phyloP scores from a whole-genome alignment of 2,113 vertebrate species.

The Daubentonia madagascariensis region DNA sequence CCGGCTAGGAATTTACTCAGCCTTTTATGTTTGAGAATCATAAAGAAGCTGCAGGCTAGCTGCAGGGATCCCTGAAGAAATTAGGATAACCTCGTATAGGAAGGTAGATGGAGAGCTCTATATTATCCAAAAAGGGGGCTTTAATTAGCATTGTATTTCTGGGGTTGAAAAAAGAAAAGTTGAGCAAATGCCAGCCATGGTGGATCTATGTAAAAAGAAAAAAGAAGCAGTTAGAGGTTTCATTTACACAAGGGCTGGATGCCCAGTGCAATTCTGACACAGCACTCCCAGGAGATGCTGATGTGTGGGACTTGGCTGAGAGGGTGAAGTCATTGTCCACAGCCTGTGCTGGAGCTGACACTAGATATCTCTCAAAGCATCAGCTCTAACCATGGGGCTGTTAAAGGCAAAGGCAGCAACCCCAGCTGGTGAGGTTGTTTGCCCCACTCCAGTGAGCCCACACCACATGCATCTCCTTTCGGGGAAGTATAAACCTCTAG shows the following conservation, averaged over 20 bases:
- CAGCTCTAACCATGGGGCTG: background rate
- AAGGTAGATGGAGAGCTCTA: background rate
- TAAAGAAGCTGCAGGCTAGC: background rate
- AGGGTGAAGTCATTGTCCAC: background rate
- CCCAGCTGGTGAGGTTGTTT: background rate
- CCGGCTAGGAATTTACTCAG: slow-evolving; percentile 37
- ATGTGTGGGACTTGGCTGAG: background rate
- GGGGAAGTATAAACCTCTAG: background rate
- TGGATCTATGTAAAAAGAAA: background rate
- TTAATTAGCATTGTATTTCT: background rate
- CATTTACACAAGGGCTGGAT: background rate
- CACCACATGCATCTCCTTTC: background rate
- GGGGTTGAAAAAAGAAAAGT: background rate
- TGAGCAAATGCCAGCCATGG: background rate
- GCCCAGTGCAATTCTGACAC: no score
- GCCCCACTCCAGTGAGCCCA: background rate
- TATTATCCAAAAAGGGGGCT: background rate
- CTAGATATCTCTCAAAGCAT: background rate
- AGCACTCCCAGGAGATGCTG: rapidly evolving
- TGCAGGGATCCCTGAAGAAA: slow-evolving; percentile 2
- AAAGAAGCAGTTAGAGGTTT: background rate
- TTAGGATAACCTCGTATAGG: background rate
- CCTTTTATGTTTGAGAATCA: slow-evolving; percentile 11
- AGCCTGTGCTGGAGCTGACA: background rate
- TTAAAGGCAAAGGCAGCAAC: background rate